Base-by-base conservation (phyloP, 2,113 vertebrate genomes). In the Thalassoma bifasciatum region DNA sequence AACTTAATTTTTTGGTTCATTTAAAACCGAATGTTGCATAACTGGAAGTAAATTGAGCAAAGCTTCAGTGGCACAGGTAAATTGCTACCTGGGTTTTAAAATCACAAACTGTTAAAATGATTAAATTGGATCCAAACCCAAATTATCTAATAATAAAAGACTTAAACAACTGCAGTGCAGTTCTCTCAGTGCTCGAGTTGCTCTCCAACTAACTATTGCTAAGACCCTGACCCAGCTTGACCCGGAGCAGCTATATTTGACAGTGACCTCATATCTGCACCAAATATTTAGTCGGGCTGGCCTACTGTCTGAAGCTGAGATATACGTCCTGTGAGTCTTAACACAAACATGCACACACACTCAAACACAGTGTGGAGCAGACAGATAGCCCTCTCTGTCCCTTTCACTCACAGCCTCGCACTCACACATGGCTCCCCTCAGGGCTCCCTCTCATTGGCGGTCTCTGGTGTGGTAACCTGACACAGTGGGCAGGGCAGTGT, bases 391-490 rank as follows among this genome's bases (percentile, higher is more conserved):
- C 19, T 42, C 50, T 23, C 42, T 30, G 19, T 72, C 21, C 71
- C 47, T 68, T 34, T 80, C 37, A 53, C 37, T 46, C 30, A n/a
- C 12, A 19, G 23, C 26, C 14, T n/a, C 38, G 63, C 21, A 34
- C 34, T 19, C 36, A 36, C 62, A 46, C 37, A 34, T 37, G 1
- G 40, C 56, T 57, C 59, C 52, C 61, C 34, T 59, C 59, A 46
- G 47, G 13, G 23, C 22, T 73, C 26, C 42, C 50, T 23, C 51
- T n/a, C 36, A 44, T 54, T 69, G 36, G 21, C 51, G 66, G 70
- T 68, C 51, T 81, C 61, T 81, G n/a, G 78, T 79, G 62, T 54
- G 38, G 89, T 85, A 90, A 90, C 80, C 47, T 36, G 82, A 90
- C 76, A 84, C 69, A 73, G 75, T 75, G 73, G 34, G 57, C 42